Evolutionary conservation across 2,888 invertebrate genomes (phyloP).

Genomic region (Orchesellides sinensis): DNA sequence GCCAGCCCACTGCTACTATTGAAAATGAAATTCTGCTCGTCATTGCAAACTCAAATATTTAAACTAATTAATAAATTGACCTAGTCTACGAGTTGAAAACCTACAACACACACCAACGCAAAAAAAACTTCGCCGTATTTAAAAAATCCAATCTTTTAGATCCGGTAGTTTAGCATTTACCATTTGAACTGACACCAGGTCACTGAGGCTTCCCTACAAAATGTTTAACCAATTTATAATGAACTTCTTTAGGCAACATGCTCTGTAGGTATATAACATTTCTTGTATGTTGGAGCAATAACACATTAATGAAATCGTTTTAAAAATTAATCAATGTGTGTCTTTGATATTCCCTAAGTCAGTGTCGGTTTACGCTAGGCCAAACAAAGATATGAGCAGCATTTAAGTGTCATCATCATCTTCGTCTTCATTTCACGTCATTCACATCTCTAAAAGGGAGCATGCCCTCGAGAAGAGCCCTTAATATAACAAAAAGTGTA

Average conservation of each 20-base stretch:
- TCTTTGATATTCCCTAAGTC: neutral
- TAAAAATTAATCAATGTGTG: constrained; percentile 45
- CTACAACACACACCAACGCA: neutral
- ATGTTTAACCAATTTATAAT: constrained; percentile 46
- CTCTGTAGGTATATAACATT: neutral
- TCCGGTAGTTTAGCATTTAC: too few relatives aligned
- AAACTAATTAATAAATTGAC: neutral
- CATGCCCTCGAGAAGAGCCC: constrained; percentile 35
- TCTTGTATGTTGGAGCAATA: neutral
- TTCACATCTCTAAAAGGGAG: constrained; percentile 31
- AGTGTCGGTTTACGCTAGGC: neutral
- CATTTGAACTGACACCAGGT: constrained; percentile 19
- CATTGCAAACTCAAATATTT: neutral
- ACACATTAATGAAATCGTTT: constrained; percentile 44
- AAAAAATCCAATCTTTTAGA: too few relatives aligned
- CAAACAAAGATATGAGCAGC: neutral
- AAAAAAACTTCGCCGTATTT: too few relatives aligned
- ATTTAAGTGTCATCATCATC: constrained; percentile 46
- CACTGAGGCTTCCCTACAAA: neutral
- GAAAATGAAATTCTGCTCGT: neutral
- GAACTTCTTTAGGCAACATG: constrained; percentile 5
- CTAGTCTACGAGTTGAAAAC: neutral
- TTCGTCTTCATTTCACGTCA: constrained; percentile 15
- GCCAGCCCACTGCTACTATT: neutral
- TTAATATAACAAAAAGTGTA: constrained; percentile 43